These are phyloP conservation scores for Azemiops feae DNA, from an alignment of 2,113 vertebrate species.

Conservation along the genomic window DNA sequence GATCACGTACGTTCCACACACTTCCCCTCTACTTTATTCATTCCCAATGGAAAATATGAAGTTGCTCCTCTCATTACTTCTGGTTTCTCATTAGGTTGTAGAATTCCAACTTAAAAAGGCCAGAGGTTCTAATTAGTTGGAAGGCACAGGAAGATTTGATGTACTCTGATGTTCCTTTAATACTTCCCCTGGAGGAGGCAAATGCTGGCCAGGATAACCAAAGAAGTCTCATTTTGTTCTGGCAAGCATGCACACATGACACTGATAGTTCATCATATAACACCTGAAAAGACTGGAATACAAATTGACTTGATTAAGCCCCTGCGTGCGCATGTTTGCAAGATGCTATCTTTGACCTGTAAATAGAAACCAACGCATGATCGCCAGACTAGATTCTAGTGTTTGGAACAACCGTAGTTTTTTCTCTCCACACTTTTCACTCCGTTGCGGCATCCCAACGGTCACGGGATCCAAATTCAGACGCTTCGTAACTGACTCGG, in stretches of 20 bases:
- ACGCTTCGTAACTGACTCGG: too few species aligned
- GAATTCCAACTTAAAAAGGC: background rate
- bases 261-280: background rate
- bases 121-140: background rate
- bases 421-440: background rate
- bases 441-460: background rate
- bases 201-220: background rate
- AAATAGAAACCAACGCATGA: constrained; percentile 1
- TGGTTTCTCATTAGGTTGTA: background rate
- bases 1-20: background rate
- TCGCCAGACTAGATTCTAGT: background rate
- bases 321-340: background rate
- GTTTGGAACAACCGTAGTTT: background rate
- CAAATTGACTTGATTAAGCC: constrained; percentile 12
- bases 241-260: background rate
- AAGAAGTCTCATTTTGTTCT: background rate
- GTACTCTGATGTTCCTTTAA: background rate
- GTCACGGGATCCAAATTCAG: too few species aligned
- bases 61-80: background rate
- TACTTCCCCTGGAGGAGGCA: background rate
- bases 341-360: background rate
- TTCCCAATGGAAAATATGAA: background rate
- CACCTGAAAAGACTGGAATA: background rate
- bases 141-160: background rate
- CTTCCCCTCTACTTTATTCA: background rate